Percentiles rank a stretch among this genome's conserved stretches.
Evolutionary conservation across 2,888 invertebrate species (phyloP).

Genomic region (Heliconius sara): DNA sequence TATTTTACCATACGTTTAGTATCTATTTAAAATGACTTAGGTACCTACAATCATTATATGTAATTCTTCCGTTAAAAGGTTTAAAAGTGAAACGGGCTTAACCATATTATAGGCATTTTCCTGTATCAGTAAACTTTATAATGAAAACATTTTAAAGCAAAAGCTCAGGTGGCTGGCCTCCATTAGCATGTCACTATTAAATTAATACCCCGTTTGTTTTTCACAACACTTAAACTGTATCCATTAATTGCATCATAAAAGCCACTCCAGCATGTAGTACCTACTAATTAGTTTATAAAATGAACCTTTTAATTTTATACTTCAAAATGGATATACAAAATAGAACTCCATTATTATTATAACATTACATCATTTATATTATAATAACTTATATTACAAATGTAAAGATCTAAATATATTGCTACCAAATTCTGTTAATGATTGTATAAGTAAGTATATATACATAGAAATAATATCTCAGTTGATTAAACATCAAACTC

Average conservation of each 20-base stretch:
- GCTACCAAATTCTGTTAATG: neutral
- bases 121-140: conserved; percentile 31
- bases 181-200: conserved; percentile 73
- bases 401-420: too few relatives aligned
- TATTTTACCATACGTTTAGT: neutral
- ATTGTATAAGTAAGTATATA: neutral
- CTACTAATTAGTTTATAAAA: conserved; percentile 65
- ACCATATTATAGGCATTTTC: conserved; percentile 31
- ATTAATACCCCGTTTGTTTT: conserved; percentile 72
- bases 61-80: neutral
- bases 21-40: neutral
- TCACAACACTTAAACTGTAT: conserved; percentile 63
- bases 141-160: conserved; percentile 48
- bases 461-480: neutral
- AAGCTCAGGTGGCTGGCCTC: conserved; percentile 63
- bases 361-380: neutral
- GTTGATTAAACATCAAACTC: neutral
- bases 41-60: neutral
- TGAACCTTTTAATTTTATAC: conserved; percentile 54
- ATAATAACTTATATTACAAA: neutral
- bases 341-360: conserved; percentile 4
- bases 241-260: conserved; percentile 72
- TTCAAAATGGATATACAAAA: conserved; percentile 16
- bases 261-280: conserved; percentile 58
- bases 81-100: conserved; percentile 32